These are phyloP conservation scores for Scyliorhinus canicula DNA, from an alignment of 2,797 vertebrate genomes.

Conservation along the genomic window DNA sequence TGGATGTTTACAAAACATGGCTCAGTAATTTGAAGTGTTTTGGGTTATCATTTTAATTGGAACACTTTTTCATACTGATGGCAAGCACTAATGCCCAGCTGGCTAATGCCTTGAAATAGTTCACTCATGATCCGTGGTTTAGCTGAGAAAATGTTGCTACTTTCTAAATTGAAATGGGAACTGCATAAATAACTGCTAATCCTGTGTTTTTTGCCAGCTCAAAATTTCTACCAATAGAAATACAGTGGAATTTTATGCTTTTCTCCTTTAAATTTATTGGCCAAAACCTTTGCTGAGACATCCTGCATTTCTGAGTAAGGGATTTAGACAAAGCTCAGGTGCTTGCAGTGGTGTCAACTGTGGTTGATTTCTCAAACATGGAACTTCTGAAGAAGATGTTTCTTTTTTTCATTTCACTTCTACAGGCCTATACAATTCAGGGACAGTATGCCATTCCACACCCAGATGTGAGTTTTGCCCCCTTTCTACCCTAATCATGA, in stretches of 20 bases:
- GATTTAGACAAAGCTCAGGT: slow-evolving; percentile 13
- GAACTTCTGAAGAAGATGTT: slow-evolving; percentile 39
- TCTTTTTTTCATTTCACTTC: slow-evolving; percentile 47
- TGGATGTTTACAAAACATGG: neutral
- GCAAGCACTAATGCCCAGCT: neutral
- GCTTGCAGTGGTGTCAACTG: slow-evolving; percentile 29
- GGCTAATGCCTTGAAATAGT: neutral
- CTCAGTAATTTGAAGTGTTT: neutral
- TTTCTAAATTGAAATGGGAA: neutral
- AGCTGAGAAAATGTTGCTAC: neutral
- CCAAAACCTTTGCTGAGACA: slow-evolving; percentile 24
- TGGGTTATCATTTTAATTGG: neutral
- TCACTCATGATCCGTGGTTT: neutral
- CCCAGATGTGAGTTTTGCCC: slow-evolving; percentile 88
- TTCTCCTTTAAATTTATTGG: neutral
- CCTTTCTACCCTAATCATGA: slow-evolving; percentile 45
- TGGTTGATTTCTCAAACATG: neutral
- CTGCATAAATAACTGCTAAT: neutral
- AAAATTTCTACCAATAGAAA: neutral
- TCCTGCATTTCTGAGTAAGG: neutral
- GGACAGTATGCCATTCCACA: slow-evolving; percentile 99
- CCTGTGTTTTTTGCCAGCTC: neutral
- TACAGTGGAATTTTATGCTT: neutral
- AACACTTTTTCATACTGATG: neutral
- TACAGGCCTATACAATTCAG: slow-evolving; percentile 98